Base-by-base conservation (phyloP, 2,797 vertebrate species). In the Myotis pilosus region DNA sequence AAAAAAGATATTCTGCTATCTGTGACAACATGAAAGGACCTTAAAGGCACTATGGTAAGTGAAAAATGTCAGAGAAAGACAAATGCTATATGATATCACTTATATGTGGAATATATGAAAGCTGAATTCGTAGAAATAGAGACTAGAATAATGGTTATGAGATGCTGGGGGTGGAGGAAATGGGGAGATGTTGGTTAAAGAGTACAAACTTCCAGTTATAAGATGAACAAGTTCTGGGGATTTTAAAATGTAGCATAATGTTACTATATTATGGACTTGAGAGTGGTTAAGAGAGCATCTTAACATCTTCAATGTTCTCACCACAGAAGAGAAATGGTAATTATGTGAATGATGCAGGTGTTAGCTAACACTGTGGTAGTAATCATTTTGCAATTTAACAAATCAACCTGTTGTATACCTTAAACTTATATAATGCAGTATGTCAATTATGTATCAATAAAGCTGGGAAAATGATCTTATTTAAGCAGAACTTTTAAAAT, bases 401-500 rank as follows among this genome's bases (percentile, higher is more conserved):
- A 60, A 49, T 20, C 51, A 55, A 68, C 28, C 30, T 15, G 25
- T 36, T 47, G 41, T 41, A 51, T 5, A 22, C 22, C 72, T 80
- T 71, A 81, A 81, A 69, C 11, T 60, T 71, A 47, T 23, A 30
- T 22, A 71, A 4, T 13, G 5, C 20, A 57, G 20, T 57, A 47
- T 60, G 16, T 71, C 38, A 55, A 6, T 47, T 69, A 69, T 33
- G 15, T 33, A 53, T 80, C 66, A 30, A 10, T 69, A 47, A 81
- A 71, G 3, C n/a, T 90, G 23, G 76, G 30, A 68, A 75, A 20
- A 16, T 36, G 3, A 81, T 30, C 38, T 53, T 68, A 69, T n/a
- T 68, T 64, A 71, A 49, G 38, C 60, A 89, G 36, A 68, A 51
- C 11, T 74, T 62, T 95, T 55, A 87, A 91, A 97, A 94, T 85